These are phyloP conservation scores for Crypturellus undulatus DNA, from an alignment of 2,113 vertebrate genomes.

Conservation along the genomic window DNA sequence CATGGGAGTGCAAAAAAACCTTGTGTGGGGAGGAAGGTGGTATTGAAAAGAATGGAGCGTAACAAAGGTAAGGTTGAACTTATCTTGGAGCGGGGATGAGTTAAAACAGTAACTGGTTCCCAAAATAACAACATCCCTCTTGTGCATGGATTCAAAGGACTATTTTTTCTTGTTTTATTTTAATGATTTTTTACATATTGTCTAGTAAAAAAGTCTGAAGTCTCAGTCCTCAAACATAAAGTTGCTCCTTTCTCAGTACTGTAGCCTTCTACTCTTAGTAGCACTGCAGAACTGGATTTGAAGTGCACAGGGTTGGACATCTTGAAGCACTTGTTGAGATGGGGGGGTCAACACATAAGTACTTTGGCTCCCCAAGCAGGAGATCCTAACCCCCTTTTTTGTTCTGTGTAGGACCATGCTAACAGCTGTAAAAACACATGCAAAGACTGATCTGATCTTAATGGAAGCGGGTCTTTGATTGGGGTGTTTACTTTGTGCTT, in stretches of 20 bases:
- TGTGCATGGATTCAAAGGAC: background rate
- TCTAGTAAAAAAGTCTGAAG: background rate
- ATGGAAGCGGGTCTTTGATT: conserved; percentile 11
- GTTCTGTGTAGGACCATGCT: background rate
- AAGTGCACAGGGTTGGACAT: conserved; percentile 12
- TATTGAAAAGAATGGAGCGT: background rate
- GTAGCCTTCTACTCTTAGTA: background rate
- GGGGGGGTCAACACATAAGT: conserved; percentile 12
- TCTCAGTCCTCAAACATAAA: background rate
- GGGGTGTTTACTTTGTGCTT: conserved; percentile 63
- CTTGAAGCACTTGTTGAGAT: conserved; percentile 44
- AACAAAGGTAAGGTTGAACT: background rate
- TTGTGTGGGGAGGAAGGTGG: background rate
- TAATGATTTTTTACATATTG: background rate
- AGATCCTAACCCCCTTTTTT: conserved; percentile 42
- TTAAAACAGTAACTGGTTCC: background rate
- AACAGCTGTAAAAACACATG: conserved; percentile 67
- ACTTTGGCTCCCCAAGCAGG: conserved; percentile 37
- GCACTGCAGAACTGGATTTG: background rate
- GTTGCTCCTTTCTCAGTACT: background rate
- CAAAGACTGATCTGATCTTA: conserved; percentile 48
- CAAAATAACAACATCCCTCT: background rate
- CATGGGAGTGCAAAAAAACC: background rate
- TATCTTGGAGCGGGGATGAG: background rate
- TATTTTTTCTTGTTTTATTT: conserved; percentile 6